A percentile compares a stretch with the other conserved stretches of the same genome.
Evolutionary conservation across 2,113 vertebrate species (phyloP).

Genomic region (Petroica traversi): DNA sequence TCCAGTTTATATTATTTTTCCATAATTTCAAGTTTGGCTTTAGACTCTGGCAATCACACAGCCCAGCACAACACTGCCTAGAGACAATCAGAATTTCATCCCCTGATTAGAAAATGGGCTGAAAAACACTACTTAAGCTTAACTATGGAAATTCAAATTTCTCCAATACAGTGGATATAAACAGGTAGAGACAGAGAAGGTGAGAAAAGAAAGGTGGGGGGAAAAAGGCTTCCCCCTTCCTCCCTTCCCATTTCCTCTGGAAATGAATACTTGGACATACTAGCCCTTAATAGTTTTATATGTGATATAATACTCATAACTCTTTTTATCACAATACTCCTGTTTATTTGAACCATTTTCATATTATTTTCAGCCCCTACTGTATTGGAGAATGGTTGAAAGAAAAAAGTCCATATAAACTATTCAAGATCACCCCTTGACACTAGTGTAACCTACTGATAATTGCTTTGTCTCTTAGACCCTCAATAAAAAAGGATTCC

Average conservation of each 20-base stretch:
- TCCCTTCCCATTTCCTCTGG: no score
- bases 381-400: neutral
- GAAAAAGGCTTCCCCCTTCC: accelerated
- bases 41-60: neutral
- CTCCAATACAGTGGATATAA: neutral
- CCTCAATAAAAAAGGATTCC: neutral
- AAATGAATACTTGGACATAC: neutral
- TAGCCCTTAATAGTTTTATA: neutral
- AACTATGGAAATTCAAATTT: neutral
- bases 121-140: neutral
- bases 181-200: neutral
- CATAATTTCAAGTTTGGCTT: neutral
- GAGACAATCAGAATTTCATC: neutral
- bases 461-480: conserved; percentile 26
- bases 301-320: neutral
- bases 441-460: neutral
- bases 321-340: neutral
- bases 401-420: neutral
- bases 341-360: neutral
- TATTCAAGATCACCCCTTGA: neutral
- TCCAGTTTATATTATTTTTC: neutral
- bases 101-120: neutral
- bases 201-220: accelerated
- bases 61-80: neutral
- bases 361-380: neutral